These are phyloP conservation scores for Eupristina koningsbergeri DNA, from an alignment of 1,140 invertebrate genomes.

Conservation along the genomic window DNA sequence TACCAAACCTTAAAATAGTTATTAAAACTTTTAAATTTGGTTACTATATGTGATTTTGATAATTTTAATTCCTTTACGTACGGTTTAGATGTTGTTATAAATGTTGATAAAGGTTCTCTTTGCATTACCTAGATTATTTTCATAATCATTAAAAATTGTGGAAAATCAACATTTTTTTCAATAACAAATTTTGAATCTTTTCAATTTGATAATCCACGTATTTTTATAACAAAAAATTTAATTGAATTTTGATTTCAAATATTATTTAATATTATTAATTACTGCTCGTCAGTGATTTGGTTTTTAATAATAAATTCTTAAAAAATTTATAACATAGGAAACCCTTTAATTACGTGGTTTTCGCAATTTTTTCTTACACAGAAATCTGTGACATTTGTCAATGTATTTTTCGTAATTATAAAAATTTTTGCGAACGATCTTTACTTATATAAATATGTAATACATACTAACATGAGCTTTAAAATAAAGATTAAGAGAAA, in stretches of 20 bases:
- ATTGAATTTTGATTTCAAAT: slow-evolving; percentile 74
- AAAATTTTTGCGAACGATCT: neutral
- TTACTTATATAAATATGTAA: too few relatives aligned
- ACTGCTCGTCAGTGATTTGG: slow-evolving; percentile 73
- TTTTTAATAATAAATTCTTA: slow-evolving; percentile 67
- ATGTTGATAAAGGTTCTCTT: neutral
- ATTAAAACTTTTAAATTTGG: neutral
- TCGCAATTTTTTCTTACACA: slow-evolving; percentile 63
- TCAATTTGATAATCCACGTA: slow-evolving; percentile 77
- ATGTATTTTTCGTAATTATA: slow-evolving; percentile 43
- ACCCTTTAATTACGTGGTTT: slow-evolving; percentile 70
- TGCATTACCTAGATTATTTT: slow-evolving; percentile 63
- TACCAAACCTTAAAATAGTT: slow-evolving; percentile 4
- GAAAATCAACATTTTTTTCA: slow-evolving; percentile 74
- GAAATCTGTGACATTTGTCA: slow-evolving; percentile 71
- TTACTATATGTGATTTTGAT: neutral
- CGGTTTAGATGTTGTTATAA: neutral
- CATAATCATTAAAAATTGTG: slow-evolving; percentile 69
- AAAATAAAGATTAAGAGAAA: too few relatives aligned
- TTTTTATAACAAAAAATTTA: slow-evolving; percentile 77
- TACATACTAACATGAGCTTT: too few relatives aligned
- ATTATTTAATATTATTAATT: slow-evolving; percentile 69
- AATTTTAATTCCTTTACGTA: slow-evolving; percentile 12
- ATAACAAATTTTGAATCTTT: slow-evolving; percentile 75
- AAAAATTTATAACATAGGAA: slow-evolving; percentile 76